phyloP scores from a whole-genome alignment of 2,113 vertebrate genomes.

The Leptobrachium leishanense region DNA sequence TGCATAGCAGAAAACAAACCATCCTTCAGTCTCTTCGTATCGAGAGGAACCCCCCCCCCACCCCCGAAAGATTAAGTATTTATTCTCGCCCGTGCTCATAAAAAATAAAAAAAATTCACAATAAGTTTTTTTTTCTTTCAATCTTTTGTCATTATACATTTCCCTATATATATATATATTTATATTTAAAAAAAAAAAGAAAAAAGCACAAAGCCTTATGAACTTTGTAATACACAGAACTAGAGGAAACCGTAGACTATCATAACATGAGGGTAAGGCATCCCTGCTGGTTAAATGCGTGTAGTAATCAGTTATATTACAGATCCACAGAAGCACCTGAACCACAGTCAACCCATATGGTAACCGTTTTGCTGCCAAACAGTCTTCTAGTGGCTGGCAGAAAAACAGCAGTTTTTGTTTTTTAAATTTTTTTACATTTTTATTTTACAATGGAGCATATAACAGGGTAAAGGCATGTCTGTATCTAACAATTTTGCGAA shows the following conservation, averaged over 20 bases:
- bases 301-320: constrained; percentile 77
- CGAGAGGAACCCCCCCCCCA: constrained; percentile 43
- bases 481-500: not conserved
- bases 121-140: constrained; percentile 46
- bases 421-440: not conserved
- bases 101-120: constrained; percentile 58
- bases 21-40: constrained; percentile 62
- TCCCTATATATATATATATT: constrained; percentile 59
- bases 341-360: constrained; percentile 68
- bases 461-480: not conserved
- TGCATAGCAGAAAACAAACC: constrained; percentile 87
- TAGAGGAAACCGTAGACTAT: constrained; percentile 65
- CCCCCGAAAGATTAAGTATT: constrained; percentile 49
- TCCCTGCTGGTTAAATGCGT: constrained; percentile 93
- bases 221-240: constrained; percentile 67
- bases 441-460: not conserved
- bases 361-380: not conserved
- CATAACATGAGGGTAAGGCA: constrained; percentile 89
- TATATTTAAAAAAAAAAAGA: constrained; percentile 27
- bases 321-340: constrained; percentile 83
- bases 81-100: constrained; percentile 58
- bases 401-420: constrained; percentile 1
- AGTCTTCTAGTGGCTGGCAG: not conserved
- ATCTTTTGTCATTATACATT: constrained; percentile 65
- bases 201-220: constrained; percentile 74